These are phyloP conservation scores for Babylonia areolata DNA, from an alignment of 1,140 invertebrate genomes.

Conservation along the genomic window DNA sequence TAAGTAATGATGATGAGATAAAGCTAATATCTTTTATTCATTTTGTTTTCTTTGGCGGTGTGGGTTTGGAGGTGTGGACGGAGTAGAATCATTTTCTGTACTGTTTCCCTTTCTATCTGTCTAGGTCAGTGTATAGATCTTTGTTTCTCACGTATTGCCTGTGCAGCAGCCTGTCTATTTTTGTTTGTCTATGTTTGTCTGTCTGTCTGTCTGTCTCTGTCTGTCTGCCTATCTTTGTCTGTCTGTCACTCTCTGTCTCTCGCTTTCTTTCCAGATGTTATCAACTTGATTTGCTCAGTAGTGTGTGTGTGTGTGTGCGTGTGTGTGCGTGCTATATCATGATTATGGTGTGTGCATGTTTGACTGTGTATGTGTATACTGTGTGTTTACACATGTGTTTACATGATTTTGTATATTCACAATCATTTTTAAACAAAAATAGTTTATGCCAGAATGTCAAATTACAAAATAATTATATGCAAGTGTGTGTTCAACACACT, in stretches of 20 bases:
- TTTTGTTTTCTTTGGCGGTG: neutral
- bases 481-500: no score
- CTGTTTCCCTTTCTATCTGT: constrained; percentile 5
- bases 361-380: neutral
- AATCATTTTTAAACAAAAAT: no score
- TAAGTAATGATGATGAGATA: no score
- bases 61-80: neutral
- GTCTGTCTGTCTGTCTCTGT: constrained; percentile 12
- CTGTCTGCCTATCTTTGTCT: constrained; percentile 4
- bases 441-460: no score
- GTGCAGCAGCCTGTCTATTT: neutral
- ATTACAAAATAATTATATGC: no score
- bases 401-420: no score
- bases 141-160: constrained; percentile 8
- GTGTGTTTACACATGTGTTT: no score
- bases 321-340: no score
- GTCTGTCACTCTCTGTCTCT: constrained; percentile 11
- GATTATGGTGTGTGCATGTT: neutral
- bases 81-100: neutral
- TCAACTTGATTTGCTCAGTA: no score
- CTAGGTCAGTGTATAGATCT: neutral
- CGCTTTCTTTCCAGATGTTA: neutral
- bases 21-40: no score
- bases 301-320: no score
- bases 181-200: neutral